Percentiles rank a stretch among this genome's conserved stretches.
Evolutionary conservation across 2,888 invertebrate species (phyloP).

Genomic region (Melangyna quadrimaculata): DNA sequence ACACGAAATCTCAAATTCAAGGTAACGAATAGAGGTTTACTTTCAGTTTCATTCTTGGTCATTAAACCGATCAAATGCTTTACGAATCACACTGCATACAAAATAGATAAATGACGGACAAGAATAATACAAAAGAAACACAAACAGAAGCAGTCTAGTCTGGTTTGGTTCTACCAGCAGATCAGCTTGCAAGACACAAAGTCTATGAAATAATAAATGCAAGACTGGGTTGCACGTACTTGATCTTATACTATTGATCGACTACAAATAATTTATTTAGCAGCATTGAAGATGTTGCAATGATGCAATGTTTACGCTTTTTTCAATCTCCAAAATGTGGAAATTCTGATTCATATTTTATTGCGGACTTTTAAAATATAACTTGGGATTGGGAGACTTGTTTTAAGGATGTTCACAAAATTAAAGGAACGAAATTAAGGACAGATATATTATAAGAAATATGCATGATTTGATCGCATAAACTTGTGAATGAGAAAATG

Average conservation of each 20-base stretch:
- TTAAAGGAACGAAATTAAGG: too few relatives aligned
- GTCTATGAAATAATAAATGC: not conserved
- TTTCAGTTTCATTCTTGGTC: slow-evolving; percentile 45
- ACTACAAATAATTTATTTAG: too few relatives aligned
- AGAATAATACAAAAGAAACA: not conserved
- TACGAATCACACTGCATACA: slow-evolving; percentile 4
- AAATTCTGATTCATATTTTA: too few relatives aligned
- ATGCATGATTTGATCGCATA: too few relatives aligned
- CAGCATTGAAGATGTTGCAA: too few relatives aligned
- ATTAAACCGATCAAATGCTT: slow-evolving; percentile 10
- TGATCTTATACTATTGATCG: not conserved
- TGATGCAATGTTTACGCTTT: too few relatives aligned
- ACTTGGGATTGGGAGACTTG: too few relatives aligned
- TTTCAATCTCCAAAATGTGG: too few relatives aligned
- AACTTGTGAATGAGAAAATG: too few relatives aligned
- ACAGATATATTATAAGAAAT: too few relatives aligned
- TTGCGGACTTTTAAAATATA: too few relatives aligned
- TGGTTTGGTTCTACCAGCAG: not conserved
- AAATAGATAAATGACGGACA: not conserved
- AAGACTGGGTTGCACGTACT: not conserved
- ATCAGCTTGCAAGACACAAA: not conserved
- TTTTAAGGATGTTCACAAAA: too few relatives aligned
- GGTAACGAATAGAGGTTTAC: slow-evolving; percentile 36
- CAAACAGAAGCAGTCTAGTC: not conserved
- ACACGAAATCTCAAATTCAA: slow-evolving; percentile 15